Evolutionary conservation across 2,888 invertebrate species (phyloP).

Genomic region (Portevinia maculata): DNA sequence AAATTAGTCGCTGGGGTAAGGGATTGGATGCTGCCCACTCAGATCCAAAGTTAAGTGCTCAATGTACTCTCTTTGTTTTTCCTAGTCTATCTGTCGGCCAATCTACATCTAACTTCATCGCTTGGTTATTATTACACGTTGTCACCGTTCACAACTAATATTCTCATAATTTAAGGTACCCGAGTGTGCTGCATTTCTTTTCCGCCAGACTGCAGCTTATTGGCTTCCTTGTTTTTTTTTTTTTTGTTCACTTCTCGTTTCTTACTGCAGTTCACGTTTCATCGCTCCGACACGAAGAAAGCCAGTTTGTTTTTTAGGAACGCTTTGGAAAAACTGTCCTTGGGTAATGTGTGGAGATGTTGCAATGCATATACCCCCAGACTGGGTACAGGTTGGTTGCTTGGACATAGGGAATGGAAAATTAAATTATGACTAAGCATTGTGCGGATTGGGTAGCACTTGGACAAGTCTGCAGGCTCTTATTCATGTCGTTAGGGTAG

Average conservation of each 20-base stretch:
- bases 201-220: constrained; percentile 63
- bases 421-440: constrained; percentile 70
- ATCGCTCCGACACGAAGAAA: constrained; percentile 56
- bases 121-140: constrained; percentile 76
- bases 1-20: constrained; percentile 46
- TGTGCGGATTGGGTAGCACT: constrained; percentile 49
- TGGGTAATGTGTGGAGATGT: constrained; percentile 44
- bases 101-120: constrained; percentile 58
- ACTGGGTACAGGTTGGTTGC: constrained; percentile 29
- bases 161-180: constrained; percentile 76
- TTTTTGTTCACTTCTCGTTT: too few relatives aligned
- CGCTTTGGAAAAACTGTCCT: constrained; percentile 52
- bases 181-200: constrained; percentile 56
- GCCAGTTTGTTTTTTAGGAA: constrained; percentile 27
- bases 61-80: constrained; percentile 19
- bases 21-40: neutral
- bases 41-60: constrained; percentile 41
- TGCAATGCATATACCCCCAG: constrained; percentile 49
- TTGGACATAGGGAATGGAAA: constrained; percentile 55
- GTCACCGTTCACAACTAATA: constrained; percentile 76
- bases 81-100: constrained; percentile 30
- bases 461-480: constrained; percentile 67
- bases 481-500: constrained; percentile 49
- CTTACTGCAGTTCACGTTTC: constrained; percentile 71
- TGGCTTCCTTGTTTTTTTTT: constrained; percentile 32